A percentile compares a stretch with the other conserved stretches of the same genome.
Conservation (phyloP, 2,888 invertebrate species). For the Lithosia quadra region DNA sequence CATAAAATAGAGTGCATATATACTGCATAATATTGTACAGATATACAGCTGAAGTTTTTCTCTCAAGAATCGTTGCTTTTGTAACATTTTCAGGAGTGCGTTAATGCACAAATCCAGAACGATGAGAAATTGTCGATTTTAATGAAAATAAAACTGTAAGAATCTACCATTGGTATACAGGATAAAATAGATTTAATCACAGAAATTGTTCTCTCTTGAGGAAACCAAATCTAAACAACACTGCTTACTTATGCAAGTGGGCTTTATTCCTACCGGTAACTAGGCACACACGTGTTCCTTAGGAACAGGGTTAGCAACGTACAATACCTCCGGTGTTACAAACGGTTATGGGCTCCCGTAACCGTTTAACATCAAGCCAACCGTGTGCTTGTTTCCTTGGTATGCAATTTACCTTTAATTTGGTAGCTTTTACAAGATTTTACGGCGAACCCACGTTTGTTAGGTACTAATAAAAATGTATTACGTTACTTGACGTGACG, state of each 20-base stretch:
- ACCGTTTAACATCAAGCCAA: constrained; percentile 4
- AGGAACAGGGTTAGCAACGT: constrained; percentile 14
- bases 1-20: constrained; percentile 40
- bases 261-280: background rate
- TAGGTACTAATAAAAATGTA: background rate
- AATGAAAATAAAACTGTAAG: too few species aligned
- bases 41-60: constrained; percentile 28
- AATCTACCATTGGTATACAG: too few species aligned
- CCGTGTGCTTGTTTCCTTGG: constrained; percentile 2
- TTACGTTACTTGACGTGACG: background rate
- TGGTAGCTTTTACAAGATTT: constrained; percentile 4
- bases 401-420: constrained; percentile 2
- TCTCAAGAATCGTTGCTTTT: background rate
- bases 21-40: too few species aligned
- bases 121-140: too few species aligned
- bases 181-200: background rate
- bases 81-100: too few species aligned
- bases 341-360: constrained; percentile 1
- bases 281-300: background rate
- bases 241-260: background rate
- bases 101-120: too few species aligned
- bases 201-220: background rate
- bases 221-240: background rate
- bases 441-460: background rate
- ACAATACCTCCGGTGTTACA: background rate